phyloP scores from a whole-genome alignment of 2,888 invertebrate genomes.

The Terebella lapidaria region DNA sequence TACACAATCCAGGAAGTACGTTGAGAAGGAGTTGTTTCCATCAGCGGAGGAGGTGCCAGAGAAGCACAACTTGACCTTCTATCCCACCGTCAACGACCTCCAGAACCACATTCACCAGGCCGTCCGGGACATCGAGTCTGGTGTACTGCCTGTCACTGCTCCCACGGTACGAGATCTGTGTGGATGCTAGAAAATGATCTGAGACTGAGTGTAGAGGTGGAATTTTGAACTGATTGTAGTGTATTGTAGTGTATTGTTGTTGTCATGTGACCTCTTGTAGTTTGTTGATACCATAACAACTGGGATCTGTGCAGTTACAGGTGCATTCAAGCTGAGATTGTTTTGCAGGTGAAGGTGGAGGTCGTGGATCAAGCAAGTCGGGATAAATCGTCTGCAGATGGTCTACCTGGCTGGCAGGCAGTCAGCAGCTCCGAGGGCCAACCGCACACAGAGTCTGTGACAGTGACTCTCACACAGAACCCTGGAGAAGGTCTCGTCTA shows the following conservation, averaged over 20 bases:
- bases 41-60: conserved; percentile 29
- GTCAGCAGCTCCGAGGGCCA: too few relatives aligned
- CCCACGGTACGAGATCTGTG: conserved; percentile 6
- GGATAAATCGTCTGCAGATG: too few relatives aligned
- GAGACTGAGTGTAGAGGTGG: too few relatives aligned
- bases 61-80: conserved; percentile 48
- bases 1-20: too few relatives aligned
- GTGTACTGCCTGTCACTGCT: conserved; percentile 41
- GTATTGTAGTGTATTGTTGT: background rate
- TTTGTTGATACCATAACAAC: too few relatives aligned
- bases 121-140: conserved; percentile 46
- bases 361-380: too few relatives aligned
- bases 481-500: conserved; percentile 35
- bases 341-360: too few relatives aligned
- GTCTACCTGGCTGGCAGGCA: too few relatives aligned
- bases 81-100: conserved; percentile 53
- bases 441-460: conserved; percentile 49
- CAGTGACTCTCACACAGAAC: conserved; percentile 48
- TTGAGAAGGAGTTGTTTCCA: conserved; percentile 34
- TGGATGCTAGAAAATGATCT: too few relatives aligned
- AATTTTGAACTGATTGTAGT: too few relatives aligned
- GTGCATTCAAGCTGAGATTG: too few relatives aligned
- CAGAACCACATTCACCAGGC: conserved; percentile 53
- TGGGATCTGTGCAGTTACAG: background rate
- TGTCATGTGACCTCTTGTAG: too few relatives aligned